Evolutionary conservation across 2,113 vertebrate species (phyloP).

Genomic region (Peromyscus californicus): DNA sequence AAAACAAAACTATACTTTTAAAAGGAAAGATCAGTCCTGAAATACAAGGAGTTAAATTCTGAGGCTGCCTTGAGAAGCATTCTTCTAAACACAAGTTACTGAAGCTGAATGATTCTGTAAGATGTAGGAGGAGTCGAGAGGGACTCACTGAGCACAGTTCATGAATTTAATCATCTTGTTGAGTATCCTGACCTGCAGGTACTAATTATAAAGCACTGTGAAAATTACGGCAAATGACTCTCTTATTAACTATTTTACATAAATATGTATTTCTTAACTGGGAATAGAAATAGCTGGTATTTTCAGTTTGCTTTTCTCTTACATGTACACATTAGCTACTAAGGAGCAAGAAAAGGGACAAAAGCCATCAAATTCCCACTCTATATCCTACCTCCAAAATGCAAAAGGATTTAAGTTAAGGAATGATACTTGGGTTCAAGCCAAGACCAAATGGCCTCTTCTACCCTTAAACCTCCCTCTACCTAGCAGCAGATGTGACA

Average conservation of each 20-base stretch:
- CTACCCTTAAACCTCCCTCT: background rate
- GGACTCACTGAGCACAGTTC: background rate
- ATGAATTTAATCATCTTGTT: slow-evolving; percentile 2
- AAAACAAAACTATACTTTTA: background rate
- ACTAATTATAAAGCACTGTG: slow-evolving; percentile 43
- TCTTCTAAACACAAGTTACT: background rate
- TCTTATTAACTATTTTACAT: slow-evolving; percentile 17
- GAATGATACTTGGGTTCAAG: background rate
- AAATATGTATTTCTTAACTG: background rate
- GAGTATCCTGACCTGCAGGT: background rate
- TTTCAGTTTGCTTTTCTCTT: slow-evolving; percentile 28
- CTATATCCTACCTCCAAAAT: background rate
- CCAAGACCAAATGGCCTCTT: background rate
- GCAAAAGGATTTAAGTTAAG: background rate
- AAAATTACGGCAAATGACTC: slow-evolving; percentile 3
- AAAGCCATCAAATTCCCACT: background rate
- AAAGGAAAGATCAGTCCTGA: background rate
- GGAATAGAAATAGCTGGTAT: slow-evolving; percentile 7
- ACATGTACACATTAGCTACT: background rate
- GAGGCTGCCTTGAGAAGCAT: background rate
- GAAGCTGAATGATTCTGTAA: background rate
- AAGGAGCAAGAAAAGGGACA: background rate
- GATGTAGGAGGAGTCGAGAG: background rate
- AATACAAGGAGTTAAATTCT: slow-evolving; percentile 15
- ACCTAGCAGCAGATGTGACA: background rate